Conservation (phyloP, 35 echinoderm and acorn worm species). For the Apostichopus japonicus region DNA sequence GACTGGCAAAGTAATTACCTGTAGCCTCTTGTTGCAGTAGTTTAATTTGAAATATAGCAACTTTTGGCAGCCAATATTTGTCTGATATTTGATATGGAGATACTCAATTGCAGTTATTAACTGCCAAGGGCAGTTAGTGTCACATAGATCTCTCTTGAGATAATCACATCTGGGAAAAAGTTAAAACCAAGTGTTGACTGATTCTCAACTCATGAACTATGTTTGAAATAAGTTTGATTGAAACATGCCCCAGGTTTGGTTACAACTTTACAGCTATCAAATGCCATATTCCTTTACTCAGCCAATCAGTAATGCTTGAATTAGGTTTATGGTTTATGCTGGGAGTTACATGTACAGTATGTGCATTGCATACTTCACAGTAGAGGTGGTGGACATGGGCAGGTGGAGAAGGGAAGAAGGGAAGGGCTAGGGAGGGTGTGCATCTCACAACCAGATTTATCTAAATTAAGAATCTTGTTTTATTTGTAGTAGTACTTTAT, state of each 20-base stretch:
- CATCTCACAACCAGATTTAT: no score
- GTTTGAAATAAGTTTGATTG: slow-evolving; percentile 2
- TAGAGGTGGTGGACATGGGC: no score
- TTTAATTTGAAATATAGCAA: slow-evolving; percentile 13
- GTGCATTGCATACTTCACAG: no score
- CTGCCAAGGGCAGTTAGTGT: slow-evolving; percentile 44
- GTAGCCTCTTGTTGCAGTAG: not conserved
- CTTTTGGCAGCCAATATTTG: slow-evolving; percentile 7
- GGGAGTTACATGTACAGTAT: no score
- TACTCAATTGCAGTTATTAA: slow-evolving; percentile 9
- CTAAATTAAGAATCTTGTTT: no score
- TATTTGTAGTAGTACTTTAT: no score
- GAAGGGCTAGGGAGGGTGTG: no score
- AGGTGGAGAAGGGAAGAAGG: no score
- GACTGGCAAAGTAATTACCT: slow-evolving; percentile 5
- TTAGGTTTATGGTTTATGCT: no score
- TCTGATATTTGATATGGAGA: slow-evolving; percentile 39
- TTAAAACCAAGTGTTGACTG: slow-evolving; percentile 39
- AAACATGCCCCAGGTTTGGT: not conserved
- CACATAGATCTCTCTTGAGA: not conserved
- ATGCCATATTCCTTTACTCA: no score
- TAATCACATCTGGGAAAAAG: slow-evolving; percentile 19
- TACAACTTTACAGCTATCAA: not conserved
- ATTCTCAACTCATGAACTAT: slow-evolving; percentile 5
- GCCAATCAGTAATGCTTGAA: no score